Percentiles rank a stretch among this genome's conserved stretches.
Conservation (phyloP, 2,888 invertebrate species). For the Tethea ocularis region DNA sequence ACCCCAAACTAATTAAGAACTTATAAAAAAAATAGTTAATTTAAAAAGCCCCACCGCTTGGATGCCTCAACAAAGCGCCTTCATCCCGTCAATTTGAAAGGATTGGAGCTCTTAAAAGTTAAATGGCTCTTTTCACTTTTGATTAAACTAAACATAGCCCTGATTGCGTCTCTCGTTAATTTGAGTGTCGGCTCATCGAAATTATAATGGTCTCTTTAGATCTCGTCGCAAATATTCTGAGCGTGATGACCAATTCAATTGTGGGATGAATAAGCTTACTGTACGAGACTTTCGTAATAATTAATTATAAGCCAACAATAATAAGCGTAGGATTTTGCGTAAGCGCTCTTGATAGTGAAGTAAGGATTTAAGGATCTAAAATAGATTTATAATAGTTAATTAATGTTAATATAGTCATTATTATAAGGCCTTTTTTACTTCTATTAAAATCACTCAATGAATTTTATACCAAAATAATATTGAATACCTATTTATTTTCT, state of each 20-base stretch:
- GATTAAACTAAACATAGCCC: slow-evolving; percentile 63
- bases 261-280: slow-evolving; percentile 24
- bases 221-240: slow-evolving; percentile 32
- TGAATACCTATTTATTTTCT: too few species aligned
- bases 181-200: slow-evolving; percentile 57
- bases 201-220: slow-evolving; percentile 55
- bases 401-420: too few species aligned
- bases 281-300: slow-evolving; percentile 22
- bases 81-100: slow-evolving; percentile 15
- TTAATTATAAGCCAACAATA: background rate
- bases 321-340: background rate
- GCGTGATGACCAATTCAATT: slow-evolving; percentile 30
- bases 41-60: background rate
- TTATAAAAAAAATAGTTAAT: background rate
- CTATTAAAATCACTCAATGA: too few species aligned
- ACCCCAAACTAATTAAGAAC: background rate
- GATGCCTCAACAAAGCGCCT: background rate
- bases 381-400: background rate
- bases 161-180: slow-evolving; percentile 59
- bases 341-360: background rate
- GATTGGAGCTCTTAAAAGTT: slow-evolving; percentile 50
- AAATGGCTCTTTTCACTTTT: slow-evolving; percentile 65
- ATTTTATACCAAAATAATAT: too few species aligned
- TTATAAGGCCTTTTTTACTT: too few species aligned
- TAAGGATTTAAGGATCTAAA: background rate